These are phyloP conservation scores for Echiichthys vipera DNA, from an alignment of 2,797 vertebrate species.

Conservation along the genomic window DNA sequence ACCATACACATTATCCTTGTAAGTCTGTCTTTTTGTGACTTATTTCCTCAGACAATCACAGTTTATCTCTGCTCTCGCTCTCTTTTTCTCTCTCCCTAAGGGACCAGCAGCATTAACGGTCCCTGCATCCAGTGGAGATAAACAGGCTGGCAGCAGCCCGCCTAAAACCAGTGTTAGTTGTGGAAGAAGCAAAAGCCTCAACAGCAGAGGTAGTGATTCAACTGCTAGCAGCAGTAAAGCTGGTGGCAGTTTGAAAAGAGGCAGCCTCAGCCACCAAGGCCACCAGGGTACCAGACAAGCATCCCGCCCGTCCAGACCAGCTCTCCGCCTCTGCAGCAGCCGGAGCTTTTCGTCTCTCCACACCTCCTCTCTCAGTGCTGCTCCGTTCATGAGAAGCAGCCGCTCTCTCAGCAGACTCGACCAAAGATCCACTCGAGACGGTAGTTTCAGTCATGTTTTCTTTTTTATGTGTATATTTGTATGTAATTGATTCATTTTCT, in stretches of 20 bases:
- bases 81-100: constrained; percentile 36
- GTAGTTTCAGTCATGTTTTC: constrained; percentile 49
- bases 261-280: constrained; percentile 26
- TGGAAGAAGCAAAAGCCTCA: constrained; percentile 54
- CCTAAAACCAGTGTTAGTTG: constrained; percentile 5
- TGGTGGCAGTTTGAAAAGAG: constrained; percentile 44
- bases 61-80: not conserved
- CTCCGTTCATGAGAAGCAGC: constrained; percentile 70
- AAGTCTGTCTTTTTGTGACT: not conserved
- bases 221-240: constrained; percentile 20
- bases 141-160: constrained; percentile 22
- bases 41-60: not conserved
- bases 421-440: constrained; percentile 51
- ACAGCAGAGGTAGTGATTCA: constrained; percentile 31
- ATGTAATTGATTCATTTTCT: not conserved
- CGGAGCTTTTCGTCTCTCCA: constrained; percentile 69
- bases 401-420: constrained; percentile 74
- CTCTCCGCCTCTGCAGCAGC: constrained; percentile 64
- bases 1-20: not conserved
- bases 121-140: constrained; percentile 25
- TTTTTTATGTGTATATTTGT: not conserved
- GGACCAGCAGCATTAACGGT: constrained; percentile 33
- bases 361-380: constrained; percentile 58
- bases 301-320: constrained; percentile 68
- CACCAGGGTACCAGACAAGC: constrained; percentile 74